Base-by-base conservation (phyloP, 2,888 invertebrate genomes). In the Elegia similella region DNA sequence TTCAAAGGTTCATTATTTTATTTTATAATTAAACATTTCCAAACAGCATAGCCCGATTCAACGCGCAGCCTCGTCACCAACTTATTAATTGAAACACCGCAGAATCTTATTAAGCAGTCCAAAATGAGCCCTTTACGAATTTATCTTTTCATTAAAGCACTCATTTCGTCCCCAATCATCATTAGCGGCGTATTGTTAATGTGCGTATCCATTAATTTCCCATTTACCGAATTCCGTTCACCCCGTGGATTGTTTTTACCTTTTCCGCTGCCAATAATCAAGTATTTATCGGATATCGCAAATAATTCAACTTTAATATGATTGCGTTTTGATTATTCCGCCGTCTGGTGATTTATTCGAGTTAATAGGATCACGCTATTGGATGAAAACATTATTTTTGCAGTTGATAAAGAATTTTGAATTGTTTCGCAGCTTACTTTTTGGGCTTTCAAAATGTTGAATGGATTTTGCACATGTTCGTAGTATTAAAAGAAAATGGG, bases 171-270 rank as follows among this genome's bases (percentile, higher is more conserved):
- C 69, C 74, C 80, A 80, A 80, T 83, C 78, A 82, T 85, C 84
- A 85, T 87, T 84, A 86, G 76, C 68, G 73, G 67, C 56, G 76
- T 73, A 81, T 82, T 85, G 84, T 86, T 86, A 85, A 86, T 85
- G 82, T 76, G 73, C 65, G 66, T 72, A 71, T 75, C 82, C 78
- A 86, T 86, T 85, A 86, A 85, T 85, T 76, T 82, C 78, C 76
- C 84, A 83, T 86, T 85, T 84, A 69, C 75, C 68, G 71, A 78
- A 79, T 78, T 66, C 65, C 60, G 56, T 55, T 56, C 59, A 57
- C 56, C 61, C 59, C 56, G 67, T 68, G 62, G 66, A 64, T 72
- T 73, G 68, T 76, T 79, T 74, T 75, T 75, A 67, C 63, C 60
- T 57, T 63, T 63, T 57, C 58, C 55, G 52, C 29, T 54, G 34